phyloP scores from a whole-genome alignment of 1,140 invertebrate species.

The Calephelis nemesis region DNA sequence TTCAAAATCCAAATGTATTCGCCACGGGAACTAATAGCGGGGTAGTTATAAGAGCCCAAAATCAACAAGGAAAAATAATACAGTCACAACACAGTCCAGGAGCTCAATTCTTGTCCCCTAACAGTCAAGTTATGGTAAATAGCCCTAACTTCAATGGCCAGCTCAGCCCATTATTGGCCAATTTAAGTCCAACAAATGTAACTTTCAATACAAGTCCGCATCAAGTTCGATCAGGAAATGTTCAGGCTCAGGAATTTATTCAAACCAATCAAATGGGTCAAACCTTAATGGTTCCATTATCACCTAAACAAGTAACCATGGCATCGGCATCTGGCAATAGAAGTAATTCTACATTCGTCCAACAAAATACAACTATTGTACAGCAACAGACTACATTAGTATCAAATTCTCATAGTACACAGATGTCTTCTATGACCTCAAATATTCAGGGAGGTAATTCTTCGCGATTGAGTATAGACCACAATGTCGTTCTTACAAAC shows the following conservation, averaged over 20 bases:
- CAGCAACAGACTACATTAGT: conserved; percentile 84
- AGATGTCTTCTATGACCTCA: conserved; percentile 47
- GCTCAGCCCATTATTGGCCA: conserved; percentile 87
- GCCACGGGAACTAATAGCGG: conserved; percentile 84
- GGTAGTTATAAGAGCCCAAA: conserved; percentile 88
- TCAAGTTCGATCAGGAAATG: conserved; percentile 79
- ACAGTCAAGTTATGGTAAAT: conserved; percentile 86
- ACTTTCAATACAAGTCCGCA: conserved; percentile 81
- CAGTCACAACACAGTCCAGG: conserved; percentile 84
- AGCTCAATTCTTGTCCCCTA: conserved; percentile 86
- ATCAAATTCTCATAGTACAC: conserved; percentile 83
- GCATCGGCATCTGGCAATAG: conserved; percentile 81
- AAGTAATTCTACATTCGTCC: conserved; percentile 86
- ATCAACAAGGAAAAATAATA: conserved; percentile 86
- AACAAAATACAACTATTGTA: conserved; percentile 85
- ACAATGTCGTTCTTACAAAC: conserved; percentile 48
- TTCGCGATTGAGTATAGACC: conserved; percentile 78
- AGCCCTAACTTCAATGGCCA: conserved; percentile 88
- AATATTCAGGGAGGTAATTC: conserved; percentile 47
- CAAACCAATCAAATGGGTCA: conserved; percentile 86
- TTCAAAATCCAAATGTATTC: conserved; percentile 86
- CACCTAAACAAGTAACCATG: conserved; percentile 82
- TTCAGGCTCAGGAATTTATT: conserved; percentile 85
- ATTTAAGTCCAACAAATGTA: conserved; percentile 85
- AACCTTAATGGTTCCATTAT: conserved; percentile 87